These are phyloP conservation scores for Anthopleura xanthogrammica DNA, from an alignment of 92 coral and sea anemone species.

Conservation along the genomic window DNA sequence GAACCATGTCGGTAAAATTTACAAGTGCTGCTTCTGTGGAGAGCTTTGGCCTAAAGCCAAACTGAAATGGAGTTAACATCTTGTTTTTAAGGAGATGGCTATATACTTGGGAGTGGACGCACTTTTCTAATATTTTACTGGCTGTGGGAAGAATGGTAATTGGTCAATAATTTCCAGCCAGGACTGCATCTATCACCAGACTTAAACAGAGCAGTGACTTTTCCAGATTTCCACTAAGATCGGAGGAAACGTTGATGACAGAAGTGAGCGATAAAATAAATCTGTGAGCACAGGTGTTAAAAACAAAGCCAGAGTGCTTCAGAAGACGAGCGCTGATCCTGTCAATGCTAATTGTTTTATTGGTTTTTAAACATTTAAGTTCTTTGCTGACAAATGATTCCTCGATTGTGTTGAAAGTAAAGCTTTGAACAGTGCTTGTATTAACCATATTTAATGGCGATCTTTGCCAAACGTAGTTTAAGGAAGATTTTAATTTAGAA, in stretches of 20 bases:
- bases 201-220: conserved; percentile 43
- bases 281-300: neutral
- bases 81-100: neutral
- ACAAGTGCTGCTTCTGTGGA: too few species aligned
- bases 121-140: conserved; percentile 34
- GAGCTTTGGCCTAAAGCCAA: too few species aligned
- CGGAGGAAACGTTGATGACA: conserved; percentile 2
- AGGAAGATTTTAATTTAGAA: too few species aligned
- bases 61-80: too few species aligned
- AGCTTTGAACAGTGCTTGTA: too few species aligned
- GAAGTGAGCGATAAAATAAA: conserved; percentile 28
- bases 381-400: conserved; percentile 29
- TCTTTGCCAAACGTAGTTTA: too few species aligned
- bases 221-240: conserved; percentile 36
- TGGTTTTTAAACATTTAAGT: conserved; percentile 24
- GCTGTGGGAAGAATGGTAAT: conserved; percentile 43
- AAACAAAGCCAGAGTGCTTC: conserved; percentile 23
- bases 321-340: conserved; percentile 36
- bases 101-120: conserved; percentile 28
- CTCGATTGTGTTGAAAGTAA: neutral
- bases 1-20: too few species aligned
- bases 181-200: conserved; percentile 27
- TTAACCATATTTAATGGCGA: too few species aligned
- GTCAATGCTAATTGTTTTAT: conserved; percentile 43
- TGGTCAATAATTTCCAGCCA: conserved; percentile 44